Evolutionary conservation across 1,140 invertebrate species (phyloP).

Genomic region (Lepidotrigona ventralis): DNA sequence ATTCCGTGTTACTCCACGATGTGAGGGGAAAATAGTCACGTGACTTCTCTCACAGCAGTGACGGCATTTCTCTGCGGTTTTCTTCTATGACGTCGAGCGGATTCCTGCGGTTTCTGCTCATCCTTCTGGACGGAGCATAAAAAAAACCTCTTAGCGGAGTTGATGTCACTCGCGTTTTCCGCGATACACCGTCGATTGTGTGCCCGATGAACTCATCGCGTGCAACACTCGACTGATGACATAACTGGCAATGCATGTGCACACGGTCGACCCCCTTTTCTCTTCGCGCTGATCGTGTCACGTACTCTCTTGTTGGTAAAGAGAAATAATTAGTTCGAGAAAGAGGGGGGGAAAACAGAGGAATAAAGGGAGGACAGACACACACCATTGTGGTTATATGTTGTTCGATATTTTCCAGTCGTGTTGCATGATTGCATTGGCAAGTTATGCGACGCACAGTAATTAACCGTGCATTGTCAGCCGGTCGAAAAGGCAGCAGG

Average conservation of each 20-base stretch:
- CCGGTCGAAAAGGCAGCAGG: slow-evolving; percentile 4
- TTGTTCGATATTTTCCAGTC: not conserved
- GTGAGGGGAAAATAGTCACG: no score
- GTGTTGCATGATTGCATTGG: not conserved
- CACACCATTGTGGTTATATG: not conserved
- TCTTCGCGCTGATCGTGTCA: not conserved
- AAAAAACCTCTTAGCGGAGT: not conserved
- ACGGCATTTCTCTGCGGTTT: not conserved
- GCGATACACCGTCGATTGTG: slow-evolving; percentile 43
- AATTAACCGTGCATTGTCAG: slow-evolving; percentile 22
- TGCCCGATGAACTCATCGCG: slow-evolving; percentile 60
- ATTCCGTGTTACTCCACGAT: no score
- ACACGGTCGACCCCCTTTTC: not conserved
- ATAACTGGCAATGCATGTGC: slow-evolving; percentile 47
- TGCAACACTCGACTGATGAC: slow-evolving; percentile 44
- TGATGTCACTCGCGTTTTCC: slow-evolving; percentile 54
- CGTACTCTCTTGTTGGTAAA: not conserved
- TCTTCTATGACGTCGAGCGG: not conserved
- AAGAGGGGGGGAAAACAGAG: not conserved
- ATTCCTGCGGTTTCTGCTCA: slow-evolving; percentile 13
- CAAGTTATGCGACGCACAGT: slow-evolving; percentile 10
- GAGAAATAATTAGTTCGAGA: not conserved
- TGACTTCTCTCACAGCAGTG: not conserved
- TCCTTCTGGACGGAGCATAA: not conserved
- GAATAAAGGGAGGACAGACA: not conserved